A percentile compares a stretch with the other conserved stretches of the same genome.
Evolutionary conservation across 2,113 vertebrate genomes (phyloP).

Genomic region (Pelodiscus sinensis): DNA sequence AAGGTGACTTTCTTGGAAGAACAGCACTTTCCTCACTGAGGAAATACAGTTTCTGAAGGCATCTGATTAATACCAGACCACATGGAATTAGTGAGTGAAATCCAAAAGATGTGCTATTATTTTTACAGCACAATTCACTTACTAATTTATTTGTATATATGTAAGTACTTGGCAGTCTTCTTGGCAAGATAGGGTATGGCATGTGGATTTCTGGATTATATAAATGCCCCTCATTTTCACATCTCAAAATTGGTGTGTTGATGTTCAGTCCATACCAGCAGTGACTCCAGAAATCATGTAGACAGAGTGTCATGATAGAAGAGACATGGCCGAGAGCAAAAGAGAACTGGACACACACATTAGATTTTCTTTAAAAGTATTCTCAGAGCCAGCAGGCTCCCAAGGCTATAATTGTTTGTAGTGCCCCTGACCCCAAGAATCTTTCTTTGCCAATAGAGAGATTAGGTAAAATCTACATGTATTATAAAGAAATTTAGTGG

Average conservation of each 20-base stretch:
- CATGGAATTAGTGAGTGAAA: slow-evolving; percentile 51
- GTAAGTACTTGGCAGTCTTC: slow-evolving; percentile 54
- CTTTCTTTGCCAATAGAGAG: neutral
- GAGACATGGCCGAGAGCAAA: neutral
- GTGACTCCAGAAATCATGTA: slow-evolving; percentile 1
- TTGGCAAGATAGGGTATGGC: slow-evolving; percentile 31
- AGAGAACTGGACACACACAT: neutral
- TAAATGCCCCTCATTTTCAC: slow-evolving; percentile 25
- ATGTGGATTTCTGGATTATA: slow-evolving; percentile 28
- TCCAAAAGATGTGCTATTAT: slow-evolving; percentile 60
- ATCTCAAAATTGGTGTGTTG: slow-evolving; percentile 20
- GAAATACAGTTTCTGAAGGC: slow-evolving; percentile 60
- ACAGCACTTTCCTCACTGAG: slow-evolving; percentile 38
- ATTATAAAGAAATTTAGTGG: neutral
- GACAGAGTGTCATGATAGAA: neutral
- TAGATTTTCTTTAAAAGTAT: slow-evolving; percentile 15
- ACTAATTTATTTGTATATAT: slow-evolving; percentile 47
- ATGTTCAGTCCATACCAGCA: neutral
- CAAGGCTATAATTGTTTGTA: neutral
- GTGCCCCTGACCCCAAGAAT: neutral
- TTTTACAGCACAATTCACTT: slow-evolving; percentile 69
- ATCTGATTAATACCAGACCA: slow-evolving; percentile 74
- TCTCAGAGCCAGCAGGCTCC: neutral
- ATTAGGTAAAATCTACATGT: neutral
- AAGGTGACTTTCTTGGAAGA: slow-evolving; percentile 74